These are phyloP conservation scores for Anguilla megastoma DNA, from an alignment of 2,797 vertebrate species.

Conservation along the genomic window DNA sequence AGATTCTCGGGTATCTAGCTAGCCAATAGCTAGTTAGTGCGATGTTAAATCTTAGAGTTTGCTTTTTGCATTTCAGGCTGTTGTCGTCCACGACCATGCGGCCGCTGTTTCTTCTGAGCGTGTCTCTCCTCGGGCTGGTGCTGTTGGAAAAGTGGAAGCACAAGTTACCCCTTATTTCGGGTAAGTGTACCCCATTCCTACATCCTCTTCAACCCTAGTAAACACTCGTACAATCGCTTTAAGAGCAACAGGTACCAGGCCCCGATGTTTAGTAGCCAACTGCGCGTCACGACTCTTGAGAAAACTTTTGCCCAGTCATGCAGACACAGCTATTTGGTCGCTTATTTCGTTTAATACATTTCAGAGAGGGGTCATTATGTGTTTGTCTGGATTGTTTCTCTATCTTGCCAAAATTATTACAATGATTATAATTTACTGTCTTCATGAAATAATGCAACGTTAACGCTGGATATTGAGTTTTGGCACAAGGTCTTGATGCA, in stretches of 20 bases:
- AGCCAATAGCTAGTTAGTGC: neutral
- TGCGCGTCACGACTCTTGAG: neutral
- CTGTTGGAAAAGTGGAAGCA: slow-evolving; percentile 92
- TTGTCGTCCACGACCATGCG: slow-evolving; percentile 89
- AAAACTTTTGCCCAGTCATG: neutral
- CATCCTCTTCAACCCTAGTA: too few species aligned
- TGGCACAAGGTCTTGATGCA: neutral
- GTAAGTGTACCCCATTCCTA: slow-evolving; percentile 57
- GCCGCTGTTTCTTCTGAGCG: slow-evolving; percentile 86
- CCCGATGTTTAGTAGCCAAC: neutral
- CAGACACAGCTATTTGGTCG: neutral
- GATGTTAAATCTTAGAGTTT: neutral
- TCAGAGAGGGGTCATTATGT: neutral
- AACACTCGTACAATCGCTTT: neutral
- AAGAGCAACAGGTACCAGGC: neutral
- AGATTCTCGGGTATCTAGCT: neutral
- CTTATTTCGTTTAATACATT: neutral
- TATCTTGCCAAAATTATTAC: neutral
- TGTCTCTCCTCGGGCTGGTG: slow-evolving; percentile 83
- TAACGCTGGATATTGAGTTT: neutral
- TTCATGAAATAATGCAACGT: neutral
- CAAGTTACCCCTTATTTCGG: slow-evolving; percentile 75
- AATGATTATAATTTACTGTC: neutral
- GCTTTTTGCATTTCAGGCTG: slow-evolving; percentile 75
- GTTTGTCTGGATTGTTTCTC: neutral